Percentiles rank a stretch among this genome's conserved stretches.
phyloP scores from a whole-genome alignment of 2,113 vertebrate genomes.

The Eulemur macaco region DNA sequence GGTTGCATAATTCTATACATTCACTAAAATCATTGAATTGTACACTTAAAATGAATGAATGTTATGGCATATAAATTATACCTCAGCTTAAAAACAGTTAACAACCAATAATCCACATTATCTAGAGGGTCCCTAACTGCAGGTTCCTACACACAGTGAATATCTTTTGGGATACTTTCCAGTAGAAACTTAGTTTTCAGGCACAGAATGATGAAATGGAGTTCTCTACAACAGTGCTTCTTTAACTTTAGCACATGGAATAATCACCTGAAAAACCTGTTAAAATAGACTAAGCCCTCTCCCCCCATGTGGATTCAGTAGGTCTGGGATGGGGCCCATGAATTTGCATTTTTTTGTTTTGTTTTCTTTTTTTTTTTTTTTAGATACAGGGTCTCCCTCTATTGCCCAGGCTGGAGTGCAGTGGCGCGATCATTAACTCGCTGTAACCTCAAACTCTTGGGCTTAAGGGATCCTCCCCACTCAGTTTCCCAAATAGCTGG shows the following conservation, averaged over 20 bases:
- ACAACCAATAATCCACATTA: background rate
- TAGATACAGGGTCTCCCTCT: too few species aligned
- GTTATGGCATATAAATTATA: background rate
- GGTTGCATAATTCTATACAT: background rate
- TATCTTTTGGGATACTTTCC: background rate
- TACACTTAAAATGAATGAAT: background rate
- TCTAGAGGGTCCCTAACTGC: background rate
- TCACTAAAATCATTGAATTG: background rate
- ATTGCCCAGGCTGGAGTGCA: too few species aligned
- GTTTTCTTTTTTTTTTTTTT: too few species aligned
- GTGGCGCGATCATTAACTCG: too few species aligned
- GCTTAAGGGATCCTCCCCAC: too few species aligned
- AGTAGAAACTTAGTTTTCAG: background rate
- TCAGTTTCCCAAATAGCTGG: too few species aligned
- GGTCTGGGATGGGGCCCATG: background rate
- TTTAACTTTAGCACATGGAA: background rate
- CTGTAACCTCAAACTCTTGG: too few species aligned
- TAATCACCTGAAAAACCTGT: background rate
- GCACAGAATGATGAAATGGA: background rate
- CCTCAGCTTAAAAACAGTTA: background rate
- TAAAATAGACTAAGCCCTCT: background rate
- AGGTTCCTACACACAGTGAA: background rate
- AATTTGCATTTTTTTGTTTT: background rate
- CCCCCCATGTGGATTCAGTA: background rate
- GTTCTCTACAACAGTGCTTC: background rate